These are phyloP conservation scores for Thecophora atra DNA, from an alignment of 2,888 invertebrate genomes.

Conservation along the genomic window DNA sequence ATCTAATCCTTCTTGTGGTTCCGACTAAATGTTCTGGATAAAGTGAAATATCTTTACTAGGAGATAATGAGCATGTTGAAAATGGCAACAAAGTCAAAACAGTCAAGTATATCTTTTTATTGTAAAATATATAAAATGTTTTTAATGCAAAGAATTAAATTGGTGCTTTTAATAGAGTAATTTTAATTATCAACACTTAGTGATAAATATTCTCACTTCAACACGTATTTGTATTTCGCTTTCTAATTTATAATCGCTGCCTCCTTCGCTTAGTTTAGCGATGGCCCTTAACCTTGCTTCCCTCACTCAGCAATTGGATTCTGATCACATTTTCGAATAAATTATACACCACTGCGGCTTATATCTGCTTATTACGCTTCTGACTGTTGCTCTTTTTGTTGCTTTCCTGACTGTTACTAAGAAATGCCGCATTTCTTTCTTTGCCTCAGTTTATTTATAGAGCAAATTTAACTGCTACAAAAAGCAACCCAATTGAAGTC, in stretches of 20 bases:
- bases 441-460: not conserved
- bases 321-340: not conserved
- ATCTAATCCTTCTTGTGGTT: not conserved
- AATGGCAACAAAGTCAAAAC: not conserved
- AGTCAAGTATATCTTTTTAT: no score
- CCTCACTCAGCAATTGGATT: not conserved
- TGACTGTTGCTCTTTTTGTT: not conserved
- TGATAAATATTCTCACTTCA: not conserved
- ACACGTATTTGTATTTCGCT: no score
- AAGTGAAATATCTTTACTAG: not conserved
- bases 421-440: not conserved
- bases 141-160: not conserved
- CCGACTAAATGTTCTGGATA: not conserved
- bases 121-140: no score
- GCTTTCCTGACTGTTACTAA: no score
- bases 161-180: no score
- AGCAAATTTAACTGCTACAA: no score
- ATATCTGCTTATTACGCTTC: not conserved
- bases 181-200: not conserved
- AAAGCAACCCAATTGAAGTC: slow-evolving; percentile 17
- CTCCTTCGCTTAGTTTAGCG: not conserved
- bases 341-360: not conserved
- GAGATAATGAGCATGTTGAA: not conserved
- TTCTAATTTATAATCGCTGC: not conserved
- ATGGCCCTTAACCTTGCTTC: not conserved